phyloP scores from a whole-genome alignment of 2,888 invertebrate genomes.

The Acleris emargana region DNA sequence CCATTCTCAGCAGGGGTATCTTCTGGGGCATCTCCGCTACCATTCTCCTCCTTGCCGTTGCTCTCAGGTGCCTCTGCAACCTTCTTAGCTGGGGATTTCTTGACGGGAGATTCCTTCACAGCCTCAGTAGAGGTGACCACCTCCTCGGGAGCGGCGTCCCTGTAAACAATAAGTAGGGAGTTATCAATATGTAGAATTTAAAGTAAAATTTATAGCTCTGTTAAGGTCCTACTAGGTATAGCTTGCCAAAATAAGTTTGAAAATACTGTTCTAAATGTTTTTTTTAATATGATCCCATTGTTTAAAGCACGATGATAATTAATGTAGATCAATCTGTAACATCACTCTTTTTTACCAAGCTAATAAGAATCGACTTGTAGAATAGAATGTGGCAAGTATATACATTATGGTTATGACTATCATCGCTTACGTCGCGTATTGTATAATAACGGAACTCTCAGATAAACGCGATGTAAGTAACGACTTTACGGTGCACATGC shows the following conservation, averaged over 20 bases:
- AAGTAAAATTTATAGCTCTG: no score
- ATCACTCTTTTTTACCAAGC: background rate
- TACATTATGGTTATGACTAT: background rate
- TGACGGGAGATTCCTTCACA: constrained; percentile 76
- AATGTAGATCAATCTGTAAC: no score
- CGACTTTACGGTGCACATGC: constrained; percentile 52
- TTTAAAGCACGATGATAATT: no score
- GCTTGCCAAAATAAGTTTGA: no score
- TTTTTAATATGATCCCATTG: no score
- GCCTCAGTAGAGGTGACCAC: constrained; percentile 78
- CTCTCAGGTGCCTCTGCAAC: constrained; percentile 71
- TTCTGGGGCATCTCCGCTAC: constrained; percentile 66
- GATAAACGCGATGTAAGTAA: constrained; percentile 59
- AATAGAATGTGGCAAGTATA: background rate
- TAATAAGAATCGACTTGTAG: background rate
- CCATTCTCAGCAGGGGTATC: constrained; percentile 72
- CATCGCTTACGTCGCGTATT: constrained; percentile 36
- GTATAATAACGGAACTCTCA: constrained; percentile 55
- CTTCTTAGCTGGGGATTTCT: constrained; percentile 81
- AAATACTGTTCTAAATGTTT: no score
- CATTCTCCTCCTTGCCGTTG: constrained; percentile 78
- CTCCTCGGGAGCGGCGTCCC: constrained; percentile 75
- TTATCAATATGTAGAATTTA: background rate
- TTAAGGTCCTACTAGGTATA: no score
- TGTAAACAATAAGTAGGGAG: constrained; percentile 48